A percentile compares a stretch with the other conserved stretches of the same genome.
phyloP scores from a whole-genome alignment of 2,888 invertebrate species.

The Cryptus armator region DNA sequence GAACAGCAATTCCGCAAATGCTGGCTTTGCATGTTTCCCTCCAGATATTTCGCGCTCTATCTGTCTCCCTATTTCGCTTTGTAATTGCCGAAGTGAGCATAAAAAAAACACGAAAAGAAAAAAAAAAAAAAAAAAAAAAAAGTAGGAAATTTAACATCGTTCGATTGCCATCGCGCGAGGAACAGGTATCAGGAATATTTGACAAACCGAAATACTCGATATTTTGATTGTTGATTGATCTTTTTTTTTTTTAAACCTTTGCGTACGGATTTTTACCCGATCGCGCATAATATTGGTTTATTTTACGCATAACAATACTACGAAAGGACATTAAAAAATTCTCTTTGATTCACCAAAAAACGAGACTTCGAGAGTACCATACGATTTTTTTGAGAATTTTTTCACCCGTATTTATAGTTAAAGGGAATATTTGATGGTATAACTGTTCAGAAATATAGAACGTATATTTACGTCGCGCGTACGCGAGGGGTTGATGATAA shows the following conservation, averaged over 20 bases:
- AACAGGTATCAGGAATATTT: constrained; percentile 29
- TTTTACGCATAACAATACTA: too few species aligned
- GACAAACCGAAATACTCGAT: neutral
- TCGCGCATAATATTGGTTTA: too few species aligned
- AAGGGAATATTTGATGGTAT: too few species aligned
- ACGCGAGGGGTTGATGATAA: neutral
- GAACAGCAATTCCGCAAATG: constrained; percentile 67
- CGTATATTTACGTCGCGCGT: too few species aligned
- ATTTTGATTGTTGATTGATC: neutral
- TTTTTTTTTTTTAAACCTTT: neutral
- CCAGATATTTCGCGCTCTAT: constrained; percentile 14
- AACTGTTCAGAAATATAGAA: too few species aligned
- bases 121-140: constrained; percentile 36
- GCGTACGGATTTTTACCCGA: too few species aligned
- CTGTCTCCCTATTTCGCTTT: constrained; percentile 59
- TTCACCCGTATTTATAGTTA: too few species aligned
- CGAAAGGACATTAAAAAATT: too few species aligned
- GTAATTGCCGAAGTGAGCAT: constrained; percentile 53
- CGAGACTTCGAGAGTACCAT: too few species aligned
- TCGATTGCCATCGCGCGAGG: constrained; percentile 23
- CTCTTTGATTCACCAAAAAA: too few species aligned
- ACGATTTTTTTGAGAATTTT: too few species aligned
- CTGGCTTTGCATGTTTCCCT: constrained; percentile 51
- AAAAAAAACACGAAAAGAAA: neutral
- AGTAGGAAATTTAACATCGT: constrained; percentile 39